Conservation (phyloP, 2,888 invertebrate species). For the Caenorhabditis zanzibari region DNA sequence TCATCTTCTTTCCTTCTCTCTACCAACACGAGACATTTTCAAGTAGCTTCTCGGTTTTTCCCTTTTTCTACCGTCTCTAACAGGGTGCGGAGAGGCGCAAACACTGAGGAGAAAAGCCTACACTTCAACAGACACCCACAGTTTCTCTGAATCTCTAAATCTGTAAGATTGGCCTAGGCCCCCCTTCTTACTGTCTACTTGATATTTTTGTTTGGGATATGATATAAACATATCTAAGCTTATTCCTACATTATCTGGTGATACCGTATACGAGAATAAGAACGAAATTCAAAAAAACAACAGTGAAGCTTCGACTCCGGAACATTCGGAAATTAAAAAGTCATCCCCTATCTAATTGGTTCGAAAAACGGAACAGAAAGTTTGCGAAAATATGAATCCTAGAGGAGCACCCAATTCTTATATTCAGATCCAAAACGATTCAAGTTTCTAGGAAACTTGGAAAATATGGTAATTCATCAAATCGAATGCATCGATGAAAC, state of each 20-base stretch:
- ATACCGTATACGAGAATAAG: no score
- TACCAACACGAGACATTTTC: constrained; percentile 39
- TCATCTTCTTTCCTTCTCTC: constrained; percentile 10
- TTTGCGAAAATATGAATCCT: no score
- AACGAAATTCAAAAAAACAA: no score
- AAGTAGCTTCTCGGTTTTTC: constrained; percentile 42
- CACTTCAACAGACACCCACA: constrained; percentile 29
- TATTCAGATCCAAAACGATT: no score
- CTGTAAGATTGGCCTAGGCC: not conserved
- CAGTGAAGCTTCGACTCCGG: no score
- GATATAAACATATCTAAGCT: not conserved
- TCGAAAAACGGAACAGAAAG: no score
- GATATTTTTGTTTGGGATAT: constrained; percentile 10
- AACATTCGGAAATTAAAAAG: no score
- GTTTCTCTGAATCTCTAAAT: constrained; percentile 25
- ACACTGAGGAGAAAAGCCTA: constrained; percentile 51
- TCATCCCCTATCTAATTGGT: no score
- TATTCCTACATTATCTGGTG: no score
- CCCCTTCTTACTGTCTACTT: not conserved
- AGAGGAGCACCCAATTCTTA: no score
- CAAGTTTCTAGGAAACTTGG: no score
- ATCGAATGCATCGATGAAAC: not conserved
- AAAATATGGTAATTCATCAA: not conserved
- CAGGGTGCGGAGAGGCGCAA: constrained; percentile 51
- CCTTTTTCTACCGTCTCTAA: constrained; percentile 40